These are phyloP conservation scores for Trachythela sp. DNA, from an alignment of 64 coral and sea anemone genomes.

Conservation along the genomic window DNA sequence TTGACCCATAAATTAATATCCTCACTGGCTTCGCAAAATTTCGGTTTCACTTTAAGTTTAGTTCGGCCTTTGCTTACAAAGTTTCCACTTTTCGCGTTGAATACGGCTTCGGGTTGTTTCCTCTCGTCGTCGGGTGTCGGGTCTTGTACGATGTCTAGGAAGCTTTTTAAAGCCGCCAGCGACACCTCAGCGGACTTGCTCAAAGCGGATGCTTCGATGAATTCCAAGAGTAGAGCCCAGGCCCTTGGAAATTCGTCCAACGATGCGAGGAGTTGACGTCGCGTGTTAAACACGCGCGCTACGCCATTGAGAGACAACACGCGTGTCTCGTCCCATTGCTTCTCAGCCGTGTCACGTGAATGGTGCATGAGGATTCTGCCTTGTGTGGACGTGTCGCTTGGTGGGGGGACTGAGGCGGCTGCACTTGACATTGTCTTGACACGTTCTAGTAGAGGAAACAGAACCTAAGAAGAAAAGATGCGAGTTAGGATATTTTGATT, in stretches of 20 bases:
- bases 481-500: background rate
- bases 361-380: slow-evolving; percentile 14
- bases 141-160: slow-evolving; percentile 89
- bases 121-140: slow-evolving; percentile 12
- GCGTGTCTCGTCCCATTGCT: slow-evolving; percentile 25
- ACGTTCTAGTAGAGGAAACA: slow-evolving; percentile 95
- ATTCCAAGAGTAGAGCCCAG: slow-evolving; percentile 13
- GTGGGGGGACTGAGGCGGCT: slow-evolving; percentile 80
- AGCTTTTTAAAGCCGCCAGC: slow-evolving; percentile 85
- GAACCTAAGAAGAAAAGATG: slow-evolving; percentile 42
- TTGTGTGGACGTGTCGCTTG: slow-evolving; percentile 47
- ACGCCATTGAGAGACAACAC: slow-evolving; percentile 5
- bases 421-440: slow-evolving; percentile 94
- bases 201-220: slow-evolving; percentile 67
- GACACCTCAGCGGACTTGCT: slow-evolving; percentile 93
- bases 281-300: slow-evolving; percentile 18
- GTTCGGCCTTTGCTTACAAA: slow-evolving; percentile 21
- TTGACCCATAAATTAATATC: slow-evolving; percentile 94
- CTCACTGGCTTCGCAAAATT: slow-evolving; percentile 80
- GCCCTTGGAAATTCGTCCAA: slow-evolving; percentile 10
- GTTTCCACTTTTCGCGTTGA: background rate
- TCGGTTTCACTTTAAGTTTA: slow-evolving; percentile 85
- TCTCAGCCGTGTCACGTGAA: slow-evolving; percentile 12
- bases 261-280: background rate
- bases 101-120: slow-evolving; percentile 12